Evolutionary conservation across 2,888 invertebrate genomes (phyloP), one percentile per base, ranked within the genome.

Genomic region (Hemithea aestivaria): DNA sequence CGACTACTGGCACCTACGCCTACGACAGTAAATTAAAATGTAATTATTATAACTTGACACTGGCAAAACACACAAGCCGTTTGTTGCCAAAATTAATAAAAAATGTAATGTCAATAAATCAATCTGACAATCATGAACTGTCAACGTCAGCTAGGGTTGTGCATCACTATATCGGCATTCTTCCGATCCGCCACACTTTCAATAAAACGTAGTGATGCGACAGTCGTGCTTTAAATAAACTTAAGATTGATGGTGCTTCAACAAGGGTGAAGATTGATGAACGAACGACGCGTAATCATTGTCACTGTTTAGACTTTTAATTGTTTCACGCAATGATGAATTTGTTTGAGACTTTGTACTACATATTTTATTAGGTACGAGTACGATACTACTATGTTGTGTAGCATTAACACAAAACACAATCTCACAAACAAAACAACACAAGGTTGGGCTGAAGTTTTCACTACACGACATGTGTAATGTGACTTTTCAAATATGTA

Each of bases 201-300:
- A 51, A 58, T 58, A 64, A 61, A 54, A 55, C 47, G 42, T 46
- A 49, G 48, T 49, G 40, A 43, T 45, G 58, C 49, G 56, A 55
- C 59, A 51, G 61, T 57, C 48, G 41, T 29, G 63, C 62, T 64
- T 56, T 58, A 67, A 68, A 67, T 68, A 68, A n/a, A 43, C 44
- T 32, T 40, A 63, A 70, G 73, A 83, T 82, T 76, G 74, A 84
- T 84, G 81, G 67, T 73, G 63, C 59, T 16, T 2, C 3, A 70
- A 72, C 69, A 62, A 65, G 81, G 81, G 82, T 53, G 73, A 66
- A 71, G 73, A 73, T 73, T 67, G 64, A 73, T 73, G 61, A 53
- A 56, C 50, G 45, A 29, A 56, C 42, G 51, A 51, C 49, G 50
- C 53, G 45, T 41, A 52, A 66, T 63, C 57, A 60, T 63, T 65